phyloP scores from a whole-genome alignment of 2,888 invertebrate genomes.

The Micoletzkya japonica region DNA sequence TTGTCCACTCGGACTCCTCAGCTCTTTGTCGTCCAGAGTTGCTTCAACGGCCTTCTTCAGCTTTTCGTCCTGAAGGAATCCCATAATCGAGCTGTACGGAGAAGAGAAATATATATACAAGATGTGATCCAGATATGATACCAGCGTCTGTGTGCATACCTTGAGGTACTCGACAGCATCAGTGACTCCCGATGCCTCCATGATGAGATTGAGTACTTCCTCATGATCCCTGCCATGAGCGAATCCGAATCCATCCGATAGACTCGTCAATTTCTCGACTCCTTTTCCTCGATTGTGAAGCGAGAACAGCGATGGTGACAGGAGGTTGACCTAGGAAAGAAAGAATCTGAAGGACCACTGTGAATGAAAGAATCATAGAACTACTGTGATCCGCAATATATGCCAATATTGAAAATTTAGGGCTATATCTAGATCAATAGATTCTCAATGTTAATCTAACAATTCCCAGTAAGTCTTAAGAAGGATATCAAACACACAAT shows the following conservation, averaged over 20 bases:
- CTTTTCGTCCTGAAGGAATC: conserved; percentile 15
- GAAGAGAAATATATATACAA: background rate
- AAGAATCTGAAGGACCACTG: background rate
- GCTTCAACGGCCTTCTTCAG: conserved; percentile 16
- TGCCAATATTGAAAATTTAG: too few species aligned
- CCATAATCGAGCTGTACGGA: background rate
- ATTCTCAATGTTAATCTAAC: background rate
- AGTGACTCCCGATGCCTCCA: conserved; percentile 52
- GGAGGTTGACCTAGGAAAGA: conserved; percentile 44
- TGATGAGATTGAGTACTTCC: conserved; percentile 59
- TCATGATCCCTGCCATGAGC: conserved; percentile 43
- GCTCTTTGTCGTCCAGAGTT: conserved; percentile 26
- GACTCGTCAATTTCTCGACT: conserved; percentile 49
- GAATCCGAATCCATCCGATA: conserved; percentile 41
- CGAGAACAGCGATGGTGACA: conserved; percentile 60
- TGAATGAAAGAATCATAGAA: background rate
- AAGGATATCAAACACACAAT: too few species aligned
- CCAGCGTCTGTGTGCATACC: background rate
- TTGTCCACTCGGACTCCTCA: conserved; percentile 36
- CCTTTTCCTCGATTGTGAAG: conserved; percentile 56
- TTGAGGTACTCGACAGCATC: conserved; percentile 37
- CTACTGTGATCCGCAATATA: too few species aligned
- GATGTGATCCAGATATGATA: background rate
- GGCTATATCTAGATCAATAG: background rate
- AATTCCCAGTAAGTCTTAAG: background rate